Percentiles rank a stretch among this genome's conserved stretches.
Conservation (phyloP, 2,113 vertebrate genomes). For the Archilochus colubris region DNA sequence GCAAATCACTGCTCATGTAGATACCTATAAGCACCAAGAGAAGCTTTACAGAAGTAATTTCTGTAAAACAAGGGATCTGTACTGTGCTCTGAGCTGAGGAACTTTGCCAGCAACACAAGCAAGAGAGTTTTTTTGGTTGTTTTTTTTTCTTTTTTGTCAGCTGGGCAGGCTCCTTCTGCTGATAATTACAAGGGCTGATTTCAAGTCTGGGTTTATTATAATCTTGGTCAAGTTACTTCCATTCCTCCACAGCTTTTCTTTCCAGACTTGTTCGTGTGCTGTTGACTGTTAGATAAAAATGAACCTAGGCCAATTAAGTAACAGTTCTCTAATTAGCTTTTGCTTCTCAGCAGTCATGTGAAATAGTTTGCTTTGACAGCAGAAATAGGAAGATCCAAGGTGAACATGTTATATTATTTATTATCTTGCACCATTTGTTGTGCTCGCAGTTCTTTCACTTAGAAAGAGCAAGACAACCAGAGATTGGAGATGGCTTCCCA, state of each 20-base stretch:
- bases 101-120: not conserved
- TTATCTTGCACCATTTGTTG: not conserved
- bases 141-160: not conserved
- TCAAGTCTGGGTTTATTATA: constrained; percentile 7
- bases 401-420: constrained; percentile 17
- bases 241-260: constrained; percentile 17
- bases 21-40: not conserved
- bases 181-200: not conserved
- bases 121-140: not conserved
- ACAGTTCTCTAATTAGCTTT: constrained; percentile 43
- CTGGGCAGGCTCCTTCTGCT: not conserved
- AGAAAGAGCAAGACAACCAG: not conserved
- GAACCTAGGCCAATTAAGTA: constrained; percentile 38
- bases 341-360: constrained; percentile 29
- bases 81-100: not conserved
- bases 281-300: constrained; percentile 30
- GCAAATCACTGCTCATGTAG: not conserved
- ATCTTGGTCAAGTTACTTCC: constrained; percentile 4
- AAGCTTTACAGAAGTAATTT: not conserved
- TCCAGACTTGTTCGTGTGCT: not conserved
- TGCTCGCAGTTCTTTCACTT: not conserved
- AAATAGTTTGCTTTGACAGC: constrained; percentile 34
- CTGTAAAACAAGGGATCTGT: not conserved
- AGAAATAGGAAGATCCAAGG: constrained; percentile 19
- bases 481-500: not conserved